phyloP scores from a whole-genome alignment of 2,113 vertebrate genomes.

The Poecilia latipinna region DNA sequence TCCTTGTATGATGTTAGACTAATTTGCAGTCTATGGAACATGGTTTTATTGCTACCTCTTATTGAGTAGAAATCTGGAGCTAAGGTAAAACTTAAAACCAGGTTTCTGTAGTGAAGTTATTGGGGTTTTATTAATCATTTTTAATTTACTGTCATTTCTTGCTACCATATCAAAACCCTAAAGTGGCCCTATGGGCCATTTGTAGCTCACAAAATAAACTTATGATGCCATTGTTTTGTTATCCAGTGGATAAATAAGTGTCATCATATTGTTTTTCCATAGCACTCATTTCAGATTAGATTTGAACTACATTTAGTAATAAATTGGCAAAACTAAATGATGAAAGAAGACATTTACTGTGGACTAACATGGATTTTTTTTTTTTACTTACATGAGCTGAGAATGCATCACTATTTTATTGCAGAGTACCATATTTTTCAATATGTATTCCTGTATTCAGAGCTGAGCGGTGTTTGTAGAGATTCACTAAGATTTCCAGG shows the following conservation, averaged over 20 bases:
- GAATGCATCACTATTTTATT: slow-evolving; percentile 22
- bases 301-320: slow-evolving; percentile 14
- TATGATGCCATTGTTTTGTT: slow-evolving; percentile 42
- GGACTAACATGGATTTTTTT: not conserved
- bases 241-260: slow-evolving; percentile 21
- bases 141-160: slow-evolving; percentile 4
- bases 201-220: slow-evolving; percentile 30
- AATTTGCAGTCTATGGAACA: slow-evolving; percentile 60
- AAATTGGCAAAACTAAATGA: slow-evolving; percentile 12
- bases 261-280: not conserved
- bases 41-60: slow-evolving; percentile 79
- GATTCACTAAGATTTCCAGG: slow-evolving; percentile 19
- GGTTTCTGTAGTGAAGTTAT: slow-evolving; percentile 58
- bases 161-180: slow-evolving; percentile 33
- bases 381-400: slow-evolving; percentile 13
- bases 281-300: slow-evolving; percentile 6
- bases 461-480: slow-evolving; percentile 40
- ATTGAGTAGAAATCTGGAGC: slow-evolving; percentile 59
- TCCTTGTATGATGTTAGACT: slow-evolving; percentile 51
- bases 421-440: slow-evolving; percentile 4
- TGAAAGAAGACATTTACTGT: slow-evolving; percentile 10
- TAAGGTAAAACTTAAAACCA: slow-evolving; percentile 46
- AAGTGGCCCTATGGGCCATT: slow-evolving; percentile 28
- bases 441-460: slow-evolving; percentile 46
- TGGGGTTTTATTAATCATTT: slow-evolving; percentile 9